Evolutionary conservation across 2,797 vertebrate species (phyloP), one percentile per base, ranked within the genome.

Genomic region (Sebastes dallii): DNA sequence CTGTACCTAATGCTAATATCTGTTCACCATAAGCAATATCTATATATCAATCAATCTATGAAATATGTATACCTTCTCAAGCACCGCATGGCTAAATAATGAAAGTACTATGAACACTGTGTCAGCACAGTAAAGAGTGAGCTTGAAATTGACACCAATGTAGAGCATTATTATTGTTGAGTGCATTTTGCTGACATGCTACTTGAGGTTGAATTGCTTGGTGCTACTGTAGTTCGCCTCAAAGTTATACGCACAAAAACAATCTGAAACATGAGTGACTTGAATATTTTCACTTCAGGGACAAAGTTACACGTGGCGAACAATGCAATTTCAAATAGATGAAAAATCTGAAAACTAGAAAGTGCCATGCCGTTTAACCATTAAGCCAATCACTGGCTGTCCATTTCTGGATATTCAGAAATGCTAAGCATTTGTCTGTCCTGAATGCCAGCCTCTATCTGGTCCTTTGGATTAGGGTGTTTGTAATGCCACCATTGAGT

Each of bases 181-280:
- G 70, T 85, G 81, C 70, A 29, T 89, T 88, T 79, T 89, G 91
- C 85, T 88, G 88, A 89, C 78, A 70, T 55, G 39, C 66, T 76
- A 36, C 82, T 82, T 55, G 67, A 71, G 42, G 82, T 86, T 89
- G 75, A 91, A 83, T 84, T 85, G 78, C 82, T 84, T 75, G 61
- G 39, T 0, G n/a, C 64, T 54, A 5, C 39, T 66, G 55, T 52
- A 27, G 46, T 68, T 78, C 6, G 61, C 78, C 71, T 82, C 79
- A 60, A 79, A 86, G 74, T 67, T 72, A 78, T 52, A 62, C 64
- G 25, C 55, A 68, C 60, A 46, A 66, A 52, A 66, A 84, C 30
- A 68, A 52, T 71, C 64, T 42, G 52, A 75, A 74, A 56, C 59
- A 27, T 50, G 56, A 50, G 71, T 65, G 27, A 39, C 66, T 69